Percentiles rank a stretch among this genome's conserved stretches.
Conservation (phyloP, 1,140 invertebrate species). For the Panagrolaimus sp. region DNA sequence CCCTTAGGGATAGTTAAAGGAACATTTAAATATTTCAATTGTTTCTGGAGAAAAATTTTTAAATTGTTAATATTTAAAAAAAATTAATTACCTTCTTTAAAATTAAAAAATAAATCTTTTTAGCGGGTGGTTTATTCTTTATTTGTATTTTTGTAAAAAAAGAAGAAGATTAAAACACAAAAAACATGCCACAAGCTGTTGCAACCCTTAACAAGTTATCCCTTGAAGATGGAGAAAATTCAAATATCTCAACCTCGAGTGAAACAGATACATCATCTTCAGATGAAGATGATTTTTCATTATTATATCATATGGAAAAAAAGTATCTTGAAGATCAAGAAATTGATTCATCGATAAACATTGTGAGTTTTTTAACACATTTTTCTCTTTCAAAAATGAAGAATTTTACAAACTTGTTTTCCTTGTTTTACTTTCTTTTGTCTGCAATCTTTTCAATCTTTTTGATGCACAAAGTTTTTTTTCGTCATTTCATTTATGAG, state of each 20-base stretch:
- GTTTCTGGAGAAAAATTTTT: too few species aligned
- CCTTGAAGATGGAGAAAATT: too few species aligned
- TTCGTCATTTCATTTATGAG: constrained; percentile 6
- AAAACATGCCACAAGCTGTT: too few species aligned
- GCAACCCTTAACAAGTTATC: too few species aligned
- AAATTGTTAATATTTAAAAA: too few species aligned
- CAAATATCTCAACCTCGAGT: not conserved
- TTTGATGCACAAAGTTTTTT: constrained; percentile 5
- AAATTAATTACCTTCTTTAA: too few species aligned
- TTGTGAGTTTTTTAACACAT: constrained; percentile 25
- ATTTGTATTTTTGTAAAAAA: too few species aligned
- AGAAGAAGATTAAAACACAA: too few species aligned
- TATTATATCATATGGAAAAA: constrained; percentile 31
- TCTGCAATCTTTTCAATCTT: constrained; percentile 15
- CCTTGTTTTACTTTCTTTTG: constrained; percentile 3
- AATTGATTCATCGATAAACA: constrained; percentile 26
- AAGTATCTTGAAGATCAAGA: constrained; percentile 30
- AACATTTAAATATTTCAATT: too few species aligned
- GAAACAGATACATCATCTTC: not conserved
- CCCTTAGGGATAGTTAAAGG: too few species aligned
- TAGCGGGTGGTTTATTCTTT: too few species aligned
- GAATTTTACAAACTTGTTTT: constrained; percentile 11
- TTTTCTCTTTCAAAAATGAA: not conserved
- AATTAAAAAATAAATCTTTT: too few species aligned
- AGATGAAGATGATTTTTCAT: constrained; percentile 2